Evolutionary conservation across 2,888 invertebrate genomes (phyloP).

Genomic region (Ernsta delagoae): DNA sequence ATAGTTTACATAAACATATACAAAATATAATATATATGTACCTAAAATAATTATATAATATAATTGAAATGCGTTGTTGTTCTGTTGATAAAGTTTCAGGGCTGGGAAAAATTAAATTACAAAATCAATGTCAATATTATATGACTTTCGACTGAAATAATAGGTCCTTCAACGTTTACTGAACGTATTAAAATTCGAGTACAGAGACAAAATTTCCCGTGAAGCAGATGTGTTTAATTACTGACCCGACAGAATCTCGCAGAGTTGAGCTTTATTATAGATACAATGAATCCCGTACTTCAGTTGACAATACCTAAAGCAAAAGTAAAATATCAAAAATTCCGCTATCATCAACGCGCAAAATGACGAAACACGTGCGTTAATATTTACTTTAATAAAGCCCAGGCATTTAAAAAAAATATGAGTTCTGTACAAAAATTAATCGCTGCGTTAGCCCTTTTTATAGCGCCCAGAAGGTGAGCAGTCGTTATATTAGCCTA

Average conservation of each 20-base stretch:
- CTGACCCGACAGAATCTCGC: constrained; percentile 75
- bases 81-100: no score
- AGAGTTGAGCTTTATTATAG: constrained; percentile 74
- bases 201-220: constrained; percentile 66
- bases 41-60: neutral
- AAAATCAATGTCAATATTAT: constrained; percentile 38
- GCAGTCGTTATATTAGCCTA: constrained; percentile 63
- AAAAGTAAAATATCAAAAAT: constrained; percentile 73
- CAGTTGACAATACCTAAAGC: constrained; percentile 56
- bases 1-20: no score
- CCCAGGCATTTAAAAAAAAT: constrained; percentile 68
- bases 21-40: no score
- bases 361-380: constrained; percentile 66
- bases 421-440: constrained; percentile 64
- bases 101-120: constrained; percentile 1
- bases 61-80: neutral
- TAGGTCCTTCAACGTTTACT: constrained; percentile 52
- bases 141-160: constrained; percentile 53
- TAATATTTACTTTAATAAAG: constrained; percentile 77
- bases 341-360: constrained; percentile 65
- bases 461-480: constrained; percentile 54
- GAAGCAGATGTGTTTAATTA: constrained; percentile 82
- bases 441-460: constrained; percentile 71
- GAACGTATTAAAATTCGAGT: constrained; percentile 63
- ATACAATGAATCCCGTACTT: constrained; percentile 57